A percentile compares a stretch with the other conserved stretches of the same genome.
These are phyloP conservation scores for Odontomachus brunneus DNA, from an alignment of 1,140 invertebrate genomes.

Conservation along the genomic window DNA sequence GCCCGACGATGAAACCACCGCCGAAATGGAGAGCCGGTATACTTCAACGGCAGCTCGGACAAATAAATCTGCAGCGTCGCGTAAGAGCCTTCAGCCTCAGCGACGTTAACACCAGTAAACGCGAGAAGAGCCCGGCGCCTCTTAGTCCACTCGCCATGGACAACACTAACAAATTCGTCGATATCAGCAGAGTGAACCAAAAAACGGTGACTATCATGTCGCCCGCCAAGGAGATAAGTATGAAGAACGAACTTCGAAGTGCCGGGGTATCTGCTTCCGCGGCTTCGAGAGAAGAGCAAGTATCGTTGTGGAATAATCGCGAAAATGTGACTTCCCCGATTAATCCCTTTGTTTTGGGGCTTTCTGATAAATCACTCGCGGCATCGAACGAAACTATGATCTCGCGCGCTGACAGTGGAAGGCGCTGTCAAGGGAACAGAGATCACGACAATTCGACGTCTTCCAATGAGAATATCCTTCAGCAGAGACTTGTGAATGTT, in stretches of 20 bases:
- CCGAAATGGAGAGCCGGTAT: conserved; percentile 82
- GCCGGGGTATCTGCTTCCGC: background rate
- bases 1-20: conserved; percentile 66
- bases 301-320: background rate
- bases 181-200: conserved; percentile 55
- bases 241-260: conserved; percentile 8
- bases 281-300: background rate
- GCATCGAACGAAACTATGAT: background rate
- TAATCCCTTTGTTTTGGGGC: background rate
- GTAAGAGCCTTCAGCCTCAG: conserved; percentile 82
- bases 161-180: conserved; percentile 14
- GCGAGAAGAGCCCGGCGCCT: conserved; percentile 24
- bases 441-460: background rate
- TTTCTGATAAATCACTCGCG: background rate
- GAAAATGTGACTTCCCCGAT: background rate
- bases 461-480: background rate
- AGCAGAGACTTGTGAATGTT: conserved; percentile 23
- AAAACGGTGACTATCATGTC: conserved; percentile 82
- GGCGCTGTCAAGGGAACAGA: background rate
- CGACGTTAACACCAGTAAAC: conserved; percentile 79
- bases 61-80: conserved; percentile 78
- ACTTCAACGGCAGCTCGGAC: conserved; percentile 81
- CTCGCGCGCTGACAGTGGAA: background rate
- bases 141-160: conserved; percentile 79
- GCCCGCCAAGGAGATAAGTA: conserved; percentile 54